A percentile compares a stretch with the other conserved stretches of the same genome.
Conservation (phyloP, 2,113 vertebrate species). For the Planiliza haematocheilus region DNA sequence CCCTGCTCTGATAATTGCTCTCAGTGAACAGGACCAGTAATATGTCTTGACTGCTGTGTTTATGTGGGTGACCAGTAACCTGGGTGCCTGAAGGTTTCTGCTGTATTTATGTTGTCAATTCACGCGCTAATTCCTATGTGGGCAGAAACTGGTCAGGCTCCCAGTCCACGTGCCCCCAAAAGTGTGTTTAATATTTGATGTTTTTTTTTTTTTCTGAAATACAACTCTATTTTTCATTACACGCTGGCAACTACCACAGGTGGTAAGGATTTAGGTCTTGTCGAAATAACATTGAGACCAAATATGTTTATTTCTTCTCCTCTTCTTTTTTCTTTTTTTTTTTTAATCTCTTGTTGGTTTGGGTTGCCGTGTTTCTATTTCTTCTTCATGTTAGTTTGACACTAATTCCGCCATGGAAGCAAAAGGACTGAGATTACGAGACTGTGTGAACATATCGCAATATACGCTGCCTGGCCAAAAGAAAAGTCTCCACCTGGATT, state of each 20-base stretch:
- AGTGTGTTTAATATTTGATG: constrained; percentile 57
- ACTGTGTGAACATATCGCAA: not conserved
- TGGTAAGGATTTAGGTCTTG: constrained; percentile 86
- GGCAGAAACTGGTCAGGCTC: constrained; percentile 40
- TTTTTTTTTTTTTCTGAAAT: constrained; percentile 72
- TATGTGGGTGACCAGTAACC: constrained; percentile 31
- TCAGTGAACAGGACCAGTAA: constrained; percentile 5
- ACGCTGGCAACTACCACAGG: constrained; percentile 86
- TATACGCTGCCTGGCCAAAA: too few relatives aligned
- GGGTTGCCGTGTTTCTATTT: constrained; percentile 55
- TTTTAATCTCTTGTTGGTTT: constrained; percentile 43
- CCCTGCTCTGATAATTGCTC: not conserved
- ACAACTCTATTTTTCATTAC: constrained; percentile 85
- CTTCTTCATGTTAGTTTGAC: constrained; percentile 38
- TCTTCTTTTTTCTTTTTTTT: constrained; percentile 42
- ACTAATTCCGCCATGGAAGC: constrained; percentile 76
- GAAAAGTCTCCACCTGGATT: too few relatives aligned
- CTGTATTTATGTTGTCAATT: constrained; percentile 18
- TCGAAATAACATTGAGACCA: constrained; percentile 58
- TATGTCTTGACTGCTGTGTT: constrained; percentile 32
- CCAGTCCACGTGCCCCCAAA: constrained; percentile 18
- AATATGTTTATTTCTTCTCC: constrained; percentile 33
- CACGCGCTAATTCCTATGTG: constrained; percentile 9
- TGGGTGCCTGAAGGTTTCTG: constrained; percentile 45
- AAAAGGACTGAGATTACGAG: constrained; percentile 32